These are phyloP conservation scores for Neomicropteryx cornuta DNA, from an alignment of 1,140 invertebrate species.

Conservation along the genomic window DNA sequence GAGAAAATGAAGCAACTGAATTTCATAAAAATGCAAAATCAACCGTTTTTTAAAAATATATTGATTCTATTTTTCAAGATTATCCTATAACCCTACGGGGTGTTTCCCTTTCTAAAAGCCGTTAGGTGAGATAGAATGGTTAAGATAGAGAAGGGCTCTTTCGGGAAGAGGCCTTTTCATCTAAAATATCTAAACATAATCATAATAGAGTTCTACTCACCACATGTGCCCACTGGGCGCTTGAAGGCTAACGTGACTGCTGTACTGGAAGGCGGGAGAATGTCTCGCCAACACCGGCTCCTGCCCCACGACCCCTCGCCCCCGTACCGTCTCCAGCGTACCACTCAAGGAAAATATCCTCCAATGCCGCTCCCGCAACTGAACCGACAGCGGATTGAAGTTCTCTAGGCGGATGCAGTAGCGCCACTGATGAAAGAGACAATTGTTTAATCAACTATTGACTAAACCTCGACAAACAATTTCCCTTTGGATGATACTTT, in stretches of 20 bases:
- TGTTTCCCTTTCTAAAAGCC: no score
- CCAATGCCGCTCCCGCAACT: slow-evolving; percentile 92
- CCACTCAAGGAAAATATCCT: slow-evolving; percentile 91
- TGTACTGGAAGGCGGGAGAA: slow-evolving; percentile 93
- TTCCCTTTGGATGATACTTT: no score
- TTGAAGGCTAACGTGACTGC: slow-evolving; percentile 91
- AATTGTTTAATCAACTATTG: no score
- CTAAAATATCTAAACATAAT: background rate
- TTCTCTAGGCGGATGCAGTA: slow-evolving; percentile 96
- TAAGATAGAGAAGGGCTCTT: background rate
- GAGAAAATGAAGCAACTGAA: no score
- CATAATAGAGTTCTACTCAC: slow-evolving; percentile 38
- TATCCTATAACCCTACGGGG: no score
- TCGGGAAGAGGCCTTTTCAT: no score
- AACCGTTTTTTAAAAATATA: no score
- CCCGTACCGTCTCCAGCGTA: slow-evolving; percentile 88
- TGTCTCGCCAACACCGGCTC: slow-evolving; percentile 82
- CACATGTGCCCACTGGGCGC: slow-evolving; percentile 98
- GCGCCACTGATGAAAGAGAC: slow-evolving; percentile 61
- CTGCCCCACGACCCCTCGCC: slow-evolving; percentile 89
- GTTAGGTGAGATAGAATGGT: no score
- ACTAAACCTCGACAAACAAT: no score
- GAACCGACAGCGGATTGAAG: slow-evolving; percentile 77
- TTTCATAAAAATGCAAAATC: no score
- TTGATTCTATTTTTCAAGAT: no score